phyloP scores from a whole-genome alignment of 2,888 invertebrate genomes.

The Xylota sylvarum region DNA sequence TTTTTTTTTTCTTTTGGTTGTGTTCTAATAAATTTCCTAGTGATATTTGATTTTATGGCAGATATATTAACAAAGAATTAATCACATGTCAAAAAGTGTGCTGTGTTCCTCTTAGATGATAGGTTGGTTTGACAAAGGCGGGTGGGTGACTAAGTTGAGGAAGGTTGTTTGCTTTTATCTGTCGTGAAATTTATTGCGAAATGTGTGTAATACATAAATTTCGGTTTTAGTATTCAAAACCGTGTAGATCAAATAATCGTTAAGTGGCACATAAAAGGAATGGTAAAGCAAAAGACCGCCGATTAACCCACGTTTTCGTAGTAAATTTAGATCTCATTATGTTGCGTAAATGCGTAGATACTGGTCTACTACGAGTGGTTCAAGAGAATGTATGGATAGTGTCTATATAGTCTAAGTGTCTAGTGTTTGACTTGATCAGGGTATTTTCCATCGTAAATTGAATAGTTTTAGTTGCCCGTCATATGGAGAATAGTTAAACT shows the following conservation, averaged over 20 bases:
- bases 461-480: neutral
- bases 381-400: neutral
- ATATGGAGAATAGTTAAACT: neutral
- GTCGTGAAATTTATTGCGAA: conserved; percentile 39
- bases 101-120: conserved; percentile 7
- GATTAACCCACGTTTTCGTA: conserved; percentile 28
- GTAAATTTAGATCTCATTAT: conserved; percentile 17
- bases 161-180: conserved; percentile 16
- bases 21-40: conserved; percentile 35
- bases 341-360: conserved; percentile 28
- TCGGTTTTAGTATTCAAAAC: conserved; percentile 10
- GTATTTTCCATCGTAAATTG: no score
- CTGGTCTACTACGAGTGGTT: neutral
- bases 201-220: conserved; percentile 36
- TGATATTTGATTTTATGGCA: conserved; percentile 17
- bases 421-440: neutral
- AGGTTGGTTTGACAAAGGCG: conserved; percentile 29
- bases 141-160: conserved; percentile 25
- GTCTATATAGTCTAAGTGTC: neutral
- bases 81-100: conserved; percentile 41
- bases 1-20: conserved; percentile 31
- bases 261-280: conserved; percentile 42
- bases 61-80: conserved; percentile 32
- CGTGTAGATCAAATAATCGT: conserved; percentile 27
- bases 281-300: conserved; percentile 20